Conservation (phyloP, 2,888 invertebrate genomes). For the Pristionchus mayeri region DNA sequence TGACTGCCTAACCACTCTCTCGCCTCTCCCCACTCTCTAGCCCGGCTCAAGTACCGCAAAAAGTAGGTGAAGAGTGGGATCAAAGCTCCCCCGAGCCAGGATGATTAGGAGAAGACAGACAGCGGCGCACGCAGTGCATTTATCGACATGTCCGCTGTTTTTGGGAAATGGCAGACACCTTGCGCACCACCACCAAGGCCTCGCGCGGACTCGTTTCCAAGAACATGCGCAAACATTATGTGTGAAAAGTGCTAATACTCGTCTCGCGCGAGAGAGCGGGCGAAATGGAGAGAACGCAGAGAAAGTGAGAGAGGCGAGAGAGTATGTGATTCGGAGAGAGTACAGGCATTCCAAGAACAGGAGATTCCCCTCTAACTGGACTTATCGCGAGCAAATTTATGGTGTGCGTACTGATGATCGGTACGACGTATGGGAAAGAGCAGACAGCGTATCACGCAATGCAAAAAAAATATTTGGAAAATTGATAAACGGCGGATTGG, state of each 20-base stretch:
- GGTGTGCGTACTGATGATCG: conserved; percentile 14
- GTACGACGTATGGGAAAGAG: neutral
- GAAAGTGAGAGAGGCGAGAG: neutral
- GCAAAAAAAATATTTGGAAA: too few species aligned
- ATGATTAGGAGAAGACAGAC: conserved; percentile 19
- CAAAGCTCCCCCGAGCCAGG: conserved; percentile 1
- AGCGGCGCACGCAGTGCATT: conserved; percentile 32
- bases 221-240: conserved; percentile 30
- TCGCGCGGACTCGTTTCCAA: conserved; percentile 25
- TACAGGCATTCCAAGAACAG: conserved; percentile 18
- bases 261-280: conserved; percentile 28
- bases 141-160: conserved; percentile 1
- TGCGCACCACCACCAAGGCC: neutral
- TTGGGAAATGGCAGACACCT: conserved; percentile 8
- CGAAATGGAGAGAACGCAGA: conserved; percentile 15
- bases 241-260: conserved; percentile 28
- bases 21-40: neutral
- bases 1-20: conserved; percentile 9
- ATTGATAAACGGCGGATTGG: neutral
- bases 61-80: conserved; percentile 46
- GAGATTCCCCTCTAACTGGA: neutral
- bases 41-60: conserved; percentile 13
- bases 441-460: conserved; percentile 18
- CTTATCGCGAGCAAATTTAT: conserved; percentile 32
- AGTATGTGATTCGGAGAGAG: neutral